These are phyloP conservation scores for Portunus trituberculatus DNA, from an alignment of 1,140 invertebrate genomes.

Conservation along the genomic window DNA sequence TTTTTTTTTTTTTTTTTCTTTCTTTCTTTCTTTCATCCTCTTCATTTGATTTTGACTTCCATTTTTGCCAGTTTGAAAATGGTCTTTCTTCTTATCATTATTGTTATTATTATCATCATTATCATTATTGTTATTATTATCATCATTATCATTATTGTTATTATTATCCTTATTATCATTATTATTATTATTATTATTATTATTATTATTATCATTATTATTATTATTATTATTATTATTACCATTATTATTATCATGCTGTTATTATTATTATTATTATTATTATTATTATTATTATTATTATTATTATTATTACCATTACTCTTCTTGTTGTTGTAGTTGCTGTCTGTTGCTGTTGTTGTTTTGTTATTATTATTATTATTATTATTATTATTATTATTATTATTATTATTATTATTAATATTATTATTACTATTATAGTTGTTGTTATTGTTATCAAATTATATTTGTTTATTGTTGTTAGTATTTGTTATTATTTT, in stretches of 20 bases:
- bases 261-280: background rate
- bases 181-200: background rate
- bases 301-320: background rate
- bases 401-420: conserved; percentile 11
- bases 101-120: background rate
- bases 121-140: background rate
- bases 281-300: conserved; percentile 38
- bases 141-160: background rate
- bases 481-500: background rate
- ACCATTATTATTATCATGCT: too few relatives aligned
- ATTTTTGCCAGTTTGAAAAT: too few relatives aligned
- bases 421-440: background rate
- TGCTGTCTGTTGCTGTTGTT: too few relatives aligned
- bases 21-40: background rate
- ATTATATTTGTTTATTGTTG: background rate
- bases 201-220: conserved; percentile 29
- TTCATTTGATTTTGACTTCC: background rate
- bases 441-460: background rate
- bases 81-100: background rate
- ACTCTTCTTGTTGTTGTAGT: background rate
- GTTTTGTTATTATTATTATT: background rate
- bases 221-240: background rate
- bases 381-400: background rate
- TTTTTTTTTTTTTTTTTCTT: too few relatives aligned
- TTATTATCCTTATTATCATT: background rate